A percentile compares a stretch with the other conserved stretches of the same genome.
Evolutionary conservation across 2,797 vertebrate genomes (phyloP).

Genomic region (Gouania willdenowi): DNA sequence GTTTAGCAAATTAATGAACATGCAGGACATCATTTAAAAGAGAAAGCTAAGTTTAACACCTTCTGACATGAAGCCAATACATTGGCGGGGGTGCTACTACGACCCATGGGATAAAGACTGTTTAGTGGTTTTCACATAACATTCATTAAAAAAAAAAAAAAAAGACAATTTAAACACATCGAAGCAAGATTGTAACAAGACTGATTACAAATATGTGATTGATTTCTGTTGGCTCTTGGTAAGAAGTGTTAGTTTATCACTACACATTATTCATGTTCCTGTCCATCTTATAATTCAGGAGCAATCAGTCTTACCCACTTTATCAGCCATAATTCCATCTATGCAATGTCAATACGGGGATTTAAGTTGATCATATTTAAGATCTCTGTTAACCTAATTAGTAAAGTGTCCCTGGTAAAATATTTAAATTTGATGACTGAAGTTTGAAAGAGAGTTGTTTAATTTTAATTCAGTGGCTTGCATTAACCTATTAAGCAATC

Average conservation of each 20-base stretch:
- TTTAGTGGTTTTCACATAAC: conserved; percentile 5
- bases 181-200: background rate
- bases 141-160: too few species aligned
- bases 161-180: conserved; percentile 4
- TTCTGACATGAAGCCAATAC: conserved; percentile 39
- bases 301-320: too few species aligned
- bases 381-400: too few species aligned
- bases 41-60: conserved; percentile 28
- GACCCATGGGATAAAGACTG: conserved; percentile 10
- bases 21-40: conserved; percentile 34
- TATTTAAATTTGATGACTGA: too few species aligned
- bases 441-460: too few species aligned
- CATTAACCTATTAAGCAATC: too few species aligned
- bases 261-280: background rate
- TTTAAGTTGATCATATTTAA: too few species aligned
- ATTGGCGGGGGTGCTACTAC: conserved; percentile 16
- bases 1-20: conserved; percentile 47
- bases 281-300: too few species aligned
- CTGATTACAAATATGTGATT: background rate
- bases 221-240: background rate
- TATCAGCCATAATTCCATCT: too few species aligned
- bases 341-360: too few species aligned
- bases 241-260: background rate
- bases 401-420: too few species aligned
- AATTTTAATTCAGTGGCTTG: too few species aligned